Evolutionary conservation across 2,113 vertebrate species (phyloP).

Genomic region (Pseudolaguvia tuberculata): DNA sequence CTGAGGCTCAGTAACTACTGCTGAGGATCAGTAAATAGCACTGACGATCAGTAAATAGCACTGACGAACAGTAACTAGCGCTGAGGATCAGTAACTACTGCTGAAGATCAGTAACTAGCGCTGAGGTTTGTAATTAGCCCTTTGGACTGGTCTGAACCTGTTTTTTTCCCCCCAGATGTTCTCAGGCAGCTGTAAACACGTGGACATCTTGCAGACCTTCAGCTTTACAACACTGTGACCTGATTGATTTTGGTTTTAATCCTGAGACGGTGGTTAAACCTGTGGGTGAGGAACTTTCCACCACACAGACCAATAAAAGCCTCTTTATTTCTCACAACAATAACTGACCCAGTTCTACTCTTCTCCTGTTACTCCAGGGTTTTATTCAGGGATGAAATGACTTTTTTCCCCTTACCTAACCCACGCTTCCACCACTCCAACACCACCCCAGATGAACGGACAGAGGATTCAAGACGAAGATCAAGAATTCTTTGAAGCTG

Average conservation of each 20-base stretch:
- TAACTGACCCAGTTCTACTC: conserved; percentile 1
- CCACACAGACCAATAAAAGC: neutral
- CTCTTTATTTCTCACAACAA: conserved; percentile 5
- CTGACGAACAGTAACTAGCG: too few species aligned
- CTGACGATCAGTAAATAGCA: neutral
- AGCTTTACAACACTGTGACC: neutral
- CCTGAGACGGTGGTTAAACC: neutral
- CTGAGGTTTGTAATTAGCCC: too few species aligned
- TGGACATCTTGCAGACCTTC: neutral
- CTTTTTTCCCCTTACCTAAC: neutral
- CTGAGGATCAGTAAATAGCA: too few species aligned
- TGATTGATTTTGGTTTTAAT: neutral
- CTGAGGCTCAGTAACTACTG: neutral
- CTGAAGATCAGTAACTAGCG: neutral
- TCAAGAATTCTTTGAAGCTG: neutral
- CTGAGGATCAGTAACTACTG: neutral
- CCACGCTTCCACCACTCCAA: too few species aligned
- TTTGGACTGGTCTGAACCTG: neutral
- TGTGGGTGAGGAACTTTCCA: neutral
- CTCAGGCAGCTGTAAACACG: neutral
- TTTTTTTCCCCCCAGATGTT: neutral
- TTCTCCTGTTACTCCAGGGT: neutral
- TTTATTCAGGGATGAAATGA: neutral
- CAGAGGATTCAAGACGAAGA: neutral
- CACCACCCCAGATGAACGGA: neutral